Conservation (phyloP, 2,113 vertebrate species). For the Cyanoramphus novaezelandiae region DNA sequence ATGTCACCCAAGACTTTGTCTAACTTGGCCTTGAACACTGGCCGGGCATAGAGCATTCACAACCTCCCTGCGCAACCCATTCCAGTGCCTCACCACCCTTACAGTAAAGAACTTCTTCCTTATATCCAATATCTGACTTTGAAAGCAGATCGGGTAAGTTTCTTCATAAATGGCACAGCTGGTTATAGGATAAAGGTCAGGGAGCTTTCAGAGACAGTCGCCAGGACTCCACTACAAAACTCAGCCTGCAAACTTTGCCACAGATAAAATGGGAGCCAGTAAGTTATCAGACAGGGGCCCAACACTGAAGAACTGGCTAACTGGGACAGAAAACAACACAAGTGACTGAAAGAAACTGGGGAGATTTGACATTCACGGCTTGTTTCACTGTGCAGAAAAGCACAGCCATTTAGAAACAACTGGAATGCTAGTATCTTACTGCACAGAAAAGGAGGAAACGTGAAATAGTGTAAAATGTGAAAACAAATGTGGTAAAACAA, state of each 20-base stretch:
- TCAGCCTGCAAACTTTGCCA: background rate
- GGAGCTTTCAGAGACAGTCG: background rate
- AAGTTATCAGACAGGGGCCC: accelerated
- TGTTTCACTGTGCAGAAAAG: background rate
- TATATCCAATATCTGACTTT: background rate
- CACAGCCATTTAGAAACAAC: background rate
- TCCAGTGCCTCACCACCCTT: too few relatives aligned
- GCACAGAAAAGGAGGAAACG: background rate
- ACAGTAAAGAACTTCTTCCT: too few relatives aligned
- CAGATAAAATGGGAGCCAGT: background rate
- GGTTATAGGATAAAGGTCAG: background rate
- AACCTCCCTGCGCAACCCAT: too few relatives aligned
- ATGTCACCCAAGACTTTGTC: too few relatives aligned
- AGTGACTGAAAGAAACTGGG: background rate
- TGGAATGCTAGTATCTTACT: background rate
- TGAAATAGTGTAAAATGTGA: background rate
- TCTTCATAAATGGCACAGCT: background rate
- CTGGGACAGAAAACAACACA: background rate
- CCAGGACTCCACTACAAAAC: background rate
- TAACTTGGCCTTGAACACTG: too few relatives aligned
- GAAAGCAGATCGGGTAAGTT: background rate
- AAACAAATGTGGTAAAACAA: background rate
- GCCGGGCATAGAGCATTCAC: too few relatives aligned
- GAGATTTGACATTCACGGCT: background rate
- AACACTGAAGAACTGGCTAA: background rate